Base-by-base conservation (phyloP, 2,797 vertebrate genomes). In the Scleropages formosus region DNA sequence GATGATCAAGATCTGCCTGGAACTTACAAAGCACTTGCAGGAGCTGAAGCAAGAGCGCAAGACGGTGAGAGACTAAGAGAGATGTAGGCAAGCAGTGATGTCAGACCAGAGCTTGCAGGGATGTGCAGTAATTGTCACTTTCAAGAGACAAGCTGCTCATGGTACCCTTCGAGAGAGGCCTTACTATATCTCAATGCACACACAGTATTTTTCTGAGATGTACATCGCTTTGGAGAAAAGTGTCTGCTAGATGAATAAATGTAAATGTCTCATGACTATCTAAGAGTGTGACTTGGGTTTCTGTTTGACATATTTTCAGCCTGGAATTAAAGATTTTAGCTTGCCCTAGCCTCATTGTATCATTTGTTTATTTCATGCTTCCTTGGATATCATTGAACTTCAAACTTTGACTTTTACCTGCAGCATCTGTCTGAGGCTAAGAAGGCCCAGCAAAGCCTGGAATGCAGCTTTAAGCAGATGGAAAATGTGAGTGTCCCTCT, bases 31-130 rank as follows among this genome's bases (percentile, higher is more conserved):
- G 83, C 94, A 94, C 80, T 91, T 94, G 0, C 95, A 96, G 77
- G 95, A 96, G 66, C 89, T 95, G 79, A 96, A 95, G 85, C 93
- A 93, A 88, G 95, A 96, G 69, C 90, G 95, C 49, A 96, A 96
- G 86, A 89, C 74, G 93, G 95, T 96, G 89, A 92, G 88, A 13
- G 8, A 26, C 49, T 2, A 69, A 56, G 66, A 77, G 75, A 72
- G 8, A 8, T n/a, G 26, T 15, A 26, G 15, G 27, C 20, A 16
- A 20, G 51, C 16, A 39, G 20, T 4, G 18, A 39, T 12, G 15
- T n/a, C 15, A 20, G 16, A 0, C 1, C 11, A 24, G 39, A 10
- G 1, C 2, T 13, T 12, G 13, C 46, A 27, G 22, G 16, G 16
- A 31, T 16, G 44, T 63, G 31, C 26, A 9, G 4, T 46, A 44